Conservation (phyloP, 2,797 vertebrate genomes). For the Catharus ustulatus region DNA sequence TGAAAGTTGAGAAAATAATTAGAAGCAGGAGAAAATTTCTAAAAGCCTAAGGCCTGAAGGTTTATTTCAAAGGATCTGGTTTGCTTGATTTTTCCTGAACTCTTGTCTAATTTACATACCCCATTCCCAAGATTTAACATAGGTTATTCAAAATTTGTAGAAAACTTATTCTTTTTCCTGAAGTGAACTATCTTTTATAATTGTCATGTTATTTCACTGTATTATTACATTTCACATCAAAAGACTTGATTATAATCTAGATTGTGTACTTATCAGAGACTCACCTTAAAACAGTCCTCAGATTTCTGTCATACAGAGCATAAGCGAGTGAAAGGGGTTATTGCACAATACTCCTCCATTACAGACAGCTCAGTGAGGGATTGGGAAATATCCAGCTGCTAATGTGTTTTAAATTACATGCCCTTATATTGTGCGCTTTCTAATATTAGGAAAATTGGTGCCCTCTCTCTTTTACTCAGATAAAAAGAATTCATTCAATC, state of each 20-base stretch:
- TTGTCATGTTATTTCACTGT: neutral
- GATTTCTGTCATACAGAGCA: neutral
- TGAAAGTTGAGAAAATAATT: neutral
- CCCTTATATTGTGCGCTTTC: neutral
- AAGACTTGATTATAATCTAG: neutral
- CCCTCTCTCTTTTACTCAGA: neutral
- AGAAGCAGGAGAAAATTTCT: neutral
- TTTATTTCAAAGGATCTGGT: neutral
- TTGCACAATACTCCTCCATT: neutral
- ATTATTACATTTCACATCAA: neutral
- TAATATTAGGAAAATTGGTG: conserved; percentile 40
- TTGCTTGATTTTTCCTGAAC: neutral
- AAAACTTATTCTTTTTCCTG: neutral
- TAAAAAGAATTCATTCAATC: neutral
- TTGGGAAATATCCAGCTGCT: conserved; percentile 27
- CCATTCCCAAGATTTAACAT: neutral
- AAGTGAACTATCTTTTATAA: neutral
- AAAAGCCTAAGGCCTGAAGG: neutral
- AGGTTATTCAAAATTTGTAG: neutral
- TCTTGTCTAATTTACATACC: neutral
- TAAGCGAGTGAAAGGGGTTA: neutral
- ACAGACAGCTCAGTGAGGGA: neutral
- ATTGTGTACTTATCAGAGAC: neutral
- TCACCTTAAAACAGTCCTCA: neutral
- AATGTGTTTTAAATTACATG: conserved; percentile 61